These are phyloP conservation scores for Callitettix versicolor DNA, from an alignment of 1,140 invertebrate species.

Conservation along the genomic window DNA sequence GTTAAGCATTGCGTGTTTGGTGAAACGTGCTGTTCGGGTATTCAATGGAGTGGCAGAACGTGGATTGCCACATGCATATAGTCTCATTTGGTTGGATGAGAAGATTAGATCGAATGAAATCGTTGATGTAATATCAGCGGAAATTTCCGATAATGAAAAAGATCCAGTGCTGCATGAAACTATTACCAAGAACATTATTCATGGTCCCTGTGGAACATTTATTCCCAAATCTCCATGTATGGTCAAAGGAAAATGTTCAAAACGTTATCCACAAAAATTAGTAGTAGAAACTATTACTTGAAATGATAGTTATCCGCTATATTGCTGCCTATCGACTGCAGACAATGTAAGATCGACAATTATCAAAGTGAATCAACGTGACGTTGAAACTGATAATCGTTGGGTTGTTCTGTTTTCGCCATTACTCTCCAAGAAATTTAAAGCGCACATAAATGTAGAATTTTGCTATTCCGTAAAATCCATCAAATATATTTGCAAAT, in stretches of 20 bases:
- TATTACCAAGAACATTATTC: slow-evolving; percentile 32
- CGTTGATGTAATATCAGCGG: slow-evolving; percentile 19
- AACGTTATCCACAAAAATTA: slow-evolving; percentile 22
- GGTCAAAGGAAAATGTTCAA: slow-evolving; percentile 32
- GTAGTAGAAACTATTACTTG: slow-evolving; percentile 23
- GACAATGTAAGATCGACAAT: slow-evolving; percentile 9
- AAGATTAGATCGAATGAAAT: slow-evolving; percentile 23
- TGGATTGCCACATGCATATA: slow-evolving; percentile 32
- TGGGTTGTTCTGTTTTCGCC: slow-evolving; percentile 13
- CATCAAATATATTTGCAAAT: slow-evolving; percentile 33
- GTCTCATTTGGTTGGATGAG: slow-evolving; percentile 26
- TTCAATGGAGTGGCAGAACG: slow-evolving; percentile 40
- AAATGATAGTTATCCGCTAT: slow-evolving; percentile 17
- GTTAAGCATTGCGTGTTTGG: slow-evolving; percentile 30
- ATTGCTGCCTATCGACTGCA: slow-evolving; percentile 10
- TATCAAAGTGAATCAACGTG: neutral
- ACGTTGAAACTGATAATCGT: slow-evolving; percentile 2
- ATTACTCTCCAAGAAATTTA: slow-evolving; percentile 12
- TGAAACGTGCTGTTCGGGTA: slow-evolving; percentile 27
- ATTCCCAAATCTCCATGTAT: slow-evolving; percentile 34
- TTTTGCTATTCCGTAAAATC: slow-evolving; percentile 12
- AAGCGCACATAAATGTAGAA: slow-evolving; percentile 12
- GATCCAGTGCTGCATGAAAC: slow-evolving; percentile 25
- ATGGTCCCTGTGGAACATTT: slow-evolving; percentile 30
- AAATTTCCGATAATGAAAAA: slow-evolving; percentile 16